Percentiles rank a stretch among this genome's conserved stretches.
phyloP scores from a whole-genome alignment of 2,888 invertebrate species.

The Epistrophella euchroma region DNA sequence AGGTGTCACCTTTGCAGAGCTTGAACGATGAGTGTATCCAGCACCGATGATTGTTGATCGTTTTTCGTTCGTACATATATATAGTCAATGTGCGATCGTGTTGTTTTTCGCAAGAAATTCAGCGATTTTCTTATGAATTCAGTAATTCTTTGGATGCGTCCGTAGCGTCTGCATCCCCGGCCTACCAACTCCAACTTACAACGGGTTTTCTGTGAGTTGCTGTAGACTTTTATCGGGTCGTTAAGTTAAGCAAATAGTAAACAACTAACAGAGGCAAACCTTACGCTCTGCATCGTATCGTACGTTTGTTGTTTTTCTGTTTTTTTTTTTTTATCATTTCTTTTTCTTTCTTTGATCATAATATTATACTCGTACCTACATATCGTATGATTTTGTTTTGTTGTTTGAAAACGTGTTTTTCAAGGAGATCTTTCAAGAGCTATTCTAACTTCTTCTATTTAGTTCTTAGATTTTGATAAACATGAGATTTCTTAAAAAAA shows the following conservation, averaged over 20 bases:
- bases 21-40: constrained; percentile 61
- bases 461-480: too few species aligned
- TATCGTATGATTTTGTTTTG: neutral
- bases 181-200: neutral
- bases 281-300: constrained; percentile 47
- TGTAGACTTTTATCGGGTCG: constrained; percentile 70
- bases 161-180: constrained; percentile 1
- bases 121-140: constrained; percentile 69
- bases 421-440: constrained; percentile 55
- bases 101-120: constrained; percentile 71
- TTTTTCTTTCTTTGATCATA: constrained; percentile 28
- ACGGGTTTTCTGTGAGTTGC: constrained; percentile 44
- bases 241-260: constrained; percentile 72
- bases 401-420: constrained; percentile 47
- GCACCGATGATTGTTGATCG: constrained; percentile 27
- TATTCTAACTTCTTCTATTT: constrained; percentile 24
- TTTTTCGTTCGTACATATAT: neutral
- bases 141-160: constrained; percentile 38
- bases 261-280: constrained; percentile 61
- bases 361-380: neutral
- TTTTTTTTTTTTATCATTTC: constrained; percentile 45
- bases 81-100: constrained; percentile 38
- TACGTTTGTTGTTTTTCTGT: constrained; percentile 15
- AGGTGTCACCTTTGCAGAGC: constrained; percentile 55
- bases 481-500: too few species aligned